Percentiles rank a stretch among this genome's conserved stretches.
phyloP scores from a whole-genome alignment of 1,140 invertebrate species.

The Stratiolaelaps scimitus region DNA sequence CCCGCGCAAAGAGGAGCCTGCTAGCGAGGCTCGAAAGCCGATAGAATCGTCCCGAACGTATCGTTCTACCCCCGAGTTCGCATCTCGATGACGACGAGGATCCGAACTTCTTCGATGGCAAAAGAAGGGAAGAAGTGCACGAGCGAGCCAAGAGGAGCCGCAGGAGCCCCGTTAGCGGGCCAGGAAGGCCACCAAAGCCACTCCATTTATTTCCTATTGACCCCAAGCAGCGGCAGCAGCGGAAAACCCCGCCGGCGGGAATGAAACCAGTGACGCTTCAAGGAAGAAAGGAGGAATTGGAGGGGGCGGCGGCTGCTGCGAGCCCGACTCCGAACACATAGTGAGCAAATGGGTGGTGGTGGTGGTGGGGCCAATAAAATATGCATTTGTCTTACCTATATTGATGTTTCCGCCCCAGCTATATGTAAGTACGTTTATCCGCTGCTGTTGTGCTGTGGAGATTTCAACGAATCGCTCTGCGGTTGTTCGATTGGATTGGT shows the following conservation, averaged over 20 bases:
- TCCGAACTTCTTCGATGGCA: conserved; percentile 1
- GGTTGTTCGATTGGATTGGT: no score
- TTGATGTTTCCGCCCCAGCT: no score
- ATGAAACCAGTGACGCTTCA: no score
- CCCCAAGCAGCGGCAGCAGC: conserved; percentile 9
- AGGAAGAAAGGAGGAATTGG: neutral
- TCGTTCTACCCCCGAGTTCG: no score
- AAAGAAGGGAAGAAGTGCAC: neutral
- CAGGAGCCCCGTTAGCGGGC: neutral
- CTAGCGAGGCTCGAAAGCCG: no score
- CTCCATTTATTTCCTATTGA: conserved; percentile 29
- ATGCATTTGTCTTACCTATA: conserved; percentile 29
- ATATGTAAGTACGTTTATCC: no score
- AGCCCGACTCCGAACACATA: no score
- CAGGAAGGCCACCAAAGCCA: conserved; percentile 17
- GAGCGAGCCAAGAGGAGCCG: neutral
- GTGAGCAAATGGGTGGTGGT: neutral
- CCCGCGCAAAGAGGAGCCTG: no score
- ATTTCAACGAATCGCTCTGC: no score
- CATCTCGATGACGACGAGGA: neutral
- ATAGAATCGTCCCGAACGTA: no score
- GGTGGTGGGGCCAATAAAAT: conserved; percentile 19
- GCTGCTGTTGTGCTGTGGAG: no score
- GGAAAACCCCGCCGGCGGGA: neutral
- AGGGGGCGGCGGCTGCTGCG: neutral